Conservation (phyloP, 2,797 vertebrate genomes). For the Alauda arvensis region DNA sequence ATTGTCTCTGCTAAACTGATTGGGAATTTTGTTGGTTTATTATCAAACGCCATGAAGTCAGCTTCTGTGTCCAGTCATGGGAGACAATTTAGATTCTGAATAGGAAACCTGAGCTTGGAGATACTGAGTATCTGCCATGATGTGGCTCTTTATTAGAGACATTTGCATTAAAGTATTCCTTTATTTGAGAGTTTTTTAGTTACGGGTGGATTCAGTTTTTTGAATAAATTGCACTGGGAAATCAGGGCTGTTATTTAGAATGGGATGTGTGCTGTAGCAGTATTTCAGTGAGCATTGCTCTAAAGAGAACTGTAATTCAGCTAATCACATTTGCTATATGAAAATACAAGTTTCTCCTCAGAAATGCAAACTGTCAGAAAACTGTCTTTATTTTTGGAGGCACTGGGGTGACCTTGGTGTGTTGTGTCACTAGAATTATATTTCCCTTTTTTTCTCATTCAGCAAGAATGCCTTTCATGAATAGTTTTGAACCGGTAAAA, state of each 20-base stretch:
- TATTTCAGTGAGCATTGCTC: background rate
- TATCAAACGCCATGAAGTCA: background rate
- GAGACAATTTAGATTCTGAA: background rate
- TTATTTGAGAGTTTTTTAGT: background rate
- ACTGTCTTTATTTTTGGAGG: background rate
- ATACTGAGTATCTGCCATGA: background rate
- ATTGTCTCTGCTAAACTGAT: background rate
- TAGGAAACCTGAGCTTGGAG: background rate
- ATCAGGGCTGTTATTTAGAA: background rate
- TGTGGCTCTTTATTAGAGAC: background rate
- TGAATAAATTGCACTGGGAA: background rate
- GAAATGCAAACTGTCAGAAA: background rate
- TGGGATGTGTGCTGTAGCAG: background rate
- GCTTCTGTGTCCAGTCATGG: background rate
- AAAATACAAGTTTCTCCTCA: background rate
- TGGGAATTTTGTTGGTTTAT: background rate
- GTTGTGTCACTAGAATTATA: background rate
- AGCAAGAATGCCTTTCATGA: background rate
- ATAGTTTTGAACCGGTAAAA: background rate
- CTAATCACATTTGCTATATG: background rate
- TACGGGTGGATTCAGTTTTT: background rate
- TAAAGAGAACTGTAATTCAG: background rate
- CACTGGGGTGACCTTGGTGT: rapidly evolving
- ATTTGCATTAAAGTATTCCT: background rate
- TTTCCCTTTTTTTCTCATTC: background rate